A percentile compares a stretch with the other conserved stretches of the same genome.
These are phyloP conservation scores for Brachionus koreanus DNA, from an alignment of 1,140 invertebrate genomes.

Conservation along the genomic window DNA sequence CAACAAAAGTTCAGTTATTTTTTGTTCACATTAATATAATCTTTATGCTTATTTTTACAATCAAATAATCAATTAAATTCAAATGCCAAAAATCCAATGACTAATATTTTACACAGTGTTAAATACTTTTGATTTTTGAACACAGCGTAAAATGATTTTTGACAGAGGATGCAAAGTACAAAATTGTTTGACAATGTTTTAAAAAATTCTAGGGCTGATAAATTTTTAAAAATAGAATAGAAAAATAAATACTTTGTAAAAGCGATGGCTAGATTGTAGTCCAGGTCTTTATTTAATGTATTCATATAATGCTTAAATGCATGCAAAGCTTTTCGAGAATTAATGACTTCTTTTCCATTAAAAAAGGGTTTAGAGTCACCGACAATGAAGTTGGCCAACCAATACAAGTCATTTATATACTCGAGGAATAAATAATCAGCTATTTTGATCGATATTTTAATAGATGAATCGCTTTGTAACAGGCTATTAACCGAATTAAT, in stretches of 20 bases:
- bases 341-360: neutral
- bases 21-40: too few species aligned
- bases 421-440: neutral
- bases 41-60: too few species aligned
- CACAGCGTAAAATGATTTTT: too few species aligned
- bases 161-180: too few species aligned
- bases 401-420: neutral
- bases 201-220: neutral
- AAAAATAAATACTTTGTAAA: neutral
- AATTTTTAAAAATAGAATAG: neutral
- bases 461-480: neutral
- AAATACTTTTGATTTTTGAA: too few species aligned
- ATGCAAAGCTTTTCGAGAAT: neutral
- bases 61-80: too few species aligned
- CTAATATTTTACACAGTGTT: too few species aligned
- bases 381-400: neutral
- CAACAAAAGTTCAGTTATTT: too few species aligned
- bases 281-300: neutral
- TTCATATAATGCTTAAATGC: neutral
- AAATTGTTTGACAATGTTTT: too few species aligned
- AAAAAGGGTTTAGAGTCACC: neutral
- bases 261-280: neutral
- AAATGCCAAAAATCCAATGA: too few species aligned
- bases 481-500: neutral
- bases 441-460: neutral